phyloP scores from a whole-genome alignment of 2,797 vertebrate species.

The Gephyroberyx darwinii region DNA sequence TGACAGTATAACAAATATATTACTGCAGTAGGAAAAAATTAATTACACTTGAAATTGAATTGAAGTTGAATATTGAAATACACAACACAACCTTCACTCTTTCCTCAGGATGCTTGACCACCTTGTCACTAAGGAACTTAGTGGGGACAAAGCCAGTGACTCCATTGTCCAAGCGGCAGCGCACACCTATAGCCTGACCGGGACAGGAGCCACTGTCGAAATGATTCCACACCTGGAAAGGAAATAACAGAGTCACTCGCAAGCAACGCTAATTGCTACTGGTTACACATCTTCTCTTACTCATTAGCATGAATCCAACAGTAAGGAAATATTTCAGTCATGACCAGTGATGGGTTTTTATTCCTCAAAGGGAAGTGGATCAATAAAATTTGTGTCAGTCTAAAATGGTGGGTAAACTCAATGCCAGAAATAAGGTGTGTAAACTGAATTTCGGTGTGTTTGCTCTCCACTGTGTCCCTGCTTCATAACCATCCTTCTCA shows the following conservation, averaged over 20 bases:
- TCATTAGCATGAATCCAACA: background rate
- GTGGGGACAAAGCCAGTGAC: slow-evolving; percentile 92
- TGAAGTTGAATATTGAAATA: background rate
- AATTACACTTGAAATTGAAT: background rate
- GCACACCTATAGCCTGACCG: slow-evolving; percentile 91
- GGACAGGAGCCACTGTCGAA: slow-evolving; percentile 93
- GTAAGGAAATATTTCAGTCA: background rate
- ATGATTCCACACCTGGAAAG: slow-evolving; percentile 89
- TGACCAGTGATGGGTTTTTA: too few species aligned
- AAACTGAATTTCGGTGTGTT: background rate
- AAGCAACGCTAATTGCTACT: background rate
- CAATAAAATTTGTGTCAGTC: too few species aligned
- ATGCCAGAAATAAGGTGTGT: background rate
- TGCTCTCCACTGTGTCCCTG: too few species aligned
- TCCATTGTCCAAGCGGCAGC: slow-evolving; percentile 88
- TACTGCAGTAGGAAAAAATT: too few species aligned
- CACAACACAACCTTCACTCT: slow-evolving; percentile 85
- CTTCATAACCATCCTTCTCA: slow-evolving; percentile 36
- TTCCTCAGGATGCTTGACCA: slow-evolving; percentile 91
- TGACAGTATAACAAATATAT: too few species aligned
- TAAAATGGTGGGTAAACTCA: too few species aligned
- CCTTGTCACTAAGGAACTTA: slow-evolving; percentile 91
- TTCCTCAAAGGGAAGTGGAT: too few species aligned
- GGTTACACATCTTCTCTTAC: background rate
- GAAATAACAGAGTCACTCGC: background rate